Percentiles rank a stretch among this genome's conserved stretches.
phyloP scores from a whole-genome alignment of 2,113 vertebrate genomes.

The Dicaeum eximium region DNA sequence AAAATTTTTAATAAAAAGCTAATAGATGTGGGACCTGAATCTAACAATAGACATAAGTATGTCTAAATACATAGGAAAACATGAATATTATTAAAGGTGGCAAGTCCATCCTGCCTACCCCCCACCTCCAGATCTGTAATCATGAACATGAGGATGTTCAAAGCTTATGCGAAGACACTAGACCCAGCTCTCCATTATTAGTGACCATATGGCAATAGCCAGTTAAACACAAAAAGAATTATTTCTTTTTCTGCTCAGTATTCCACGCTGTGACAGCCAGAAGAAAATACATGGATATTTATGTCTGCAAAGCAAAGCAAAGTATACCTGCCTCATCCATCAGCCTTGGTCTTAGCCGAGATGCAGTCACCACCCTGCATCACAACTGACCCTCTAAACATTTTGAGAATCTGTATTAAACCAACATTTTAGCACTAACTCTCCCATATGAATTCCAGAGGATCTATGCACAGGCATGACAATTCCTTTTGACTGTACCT shows the following conservation, averaged over 20 bases:
- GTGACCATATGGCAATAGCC: neutral
- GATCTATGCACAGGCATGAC: neutral
- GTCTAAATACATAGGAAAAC: slow-evolving; percentile 1
- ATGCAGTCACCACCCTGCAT: neutral
- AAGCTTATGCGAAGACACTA: neutral
- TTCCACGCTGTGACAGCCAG: neutral
- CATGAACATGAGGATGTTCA: neutral
- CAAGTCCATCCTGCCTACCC: neutral
- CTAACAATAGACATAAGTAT: neutral
- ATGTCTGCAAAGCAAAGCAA: neutral
- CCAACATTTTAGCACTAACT: neutral
- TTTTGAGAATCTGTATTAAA: neutral
- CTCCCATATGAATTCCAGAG: neutral
- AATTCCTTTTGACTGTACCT: neutral
- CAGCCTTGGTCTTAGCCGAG: neutral
- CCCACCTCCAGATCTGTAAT: neutral
- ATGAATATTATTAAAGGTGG: neutral
- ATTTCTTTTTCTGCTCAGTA: neutral
- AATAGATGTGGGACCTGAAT: neutral
- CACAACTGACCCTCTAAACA: neutral
- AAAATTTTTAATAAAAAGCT: slow-evolving; percentile 24
- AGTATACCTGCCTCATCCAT: neutral
- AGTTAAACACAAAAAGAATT: neutral
- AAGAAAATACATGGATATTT: neutral
- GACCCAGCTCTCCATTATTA: neutral